These are phyloP conservation scores for Rhagoletis zephyria DNA, from an alignment of 1,140 invertebrate genomes.

Conservation along the genomic window DNA sequence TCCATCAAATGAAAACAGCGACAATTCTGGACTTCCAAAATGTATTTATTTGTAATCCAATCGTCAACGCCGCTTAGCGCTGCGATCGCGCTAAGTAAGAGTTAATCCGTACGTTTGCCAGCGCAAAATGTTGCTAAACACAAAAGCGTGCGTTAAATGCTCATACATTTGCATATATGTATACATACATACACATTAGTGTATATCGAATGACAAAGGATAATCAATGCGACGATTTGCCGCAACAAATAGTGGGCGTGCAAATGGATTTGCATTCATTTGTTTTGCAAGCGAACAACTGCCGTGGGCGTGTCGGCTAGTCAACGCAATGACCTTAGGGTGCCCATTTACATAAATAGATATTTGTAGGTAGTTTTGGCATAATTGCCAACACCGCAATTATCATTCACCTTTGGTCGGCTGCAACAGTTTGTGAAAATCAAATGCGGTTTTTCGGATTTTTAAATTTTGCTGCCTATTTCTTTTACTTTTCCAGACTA, in stretches of 20 bases:
- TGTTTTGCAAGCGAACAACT: neutral
- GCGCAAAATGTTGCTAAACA: conserved; percentile 60
- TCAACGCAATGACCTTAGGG: too few relatives aligned
- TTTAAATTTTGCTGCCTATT: neutral
- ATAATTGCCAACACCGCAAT: conserved; percentile 37
- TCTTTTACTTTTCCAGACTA: neutral
- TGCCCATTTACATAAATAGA: neutral
- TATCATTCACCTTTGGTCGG: neutral
- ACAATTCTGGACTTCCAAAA: conserved; percentile 38
- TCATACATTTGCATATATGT: neutral
- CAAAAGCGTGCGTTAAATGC: conserved; percentile 60
- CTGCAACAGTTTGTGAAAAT: neutral
- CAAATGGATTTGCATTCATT: conserved; percentile 47
- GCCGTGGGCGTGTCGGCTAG: too few relatives aligned
- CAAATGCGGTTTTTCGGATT: conserved; percentile 27
- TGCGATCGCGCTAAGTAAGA: conserved; percentile 28
- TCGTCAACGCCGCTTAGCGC: conserved; percentile 62
- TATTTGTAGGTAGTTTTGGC: neutral
- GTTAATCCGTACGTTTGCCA: conserved; percentile 62
- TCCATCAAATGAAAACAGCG: neutral
- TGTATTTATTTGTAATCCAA: conserved; percentile 60
- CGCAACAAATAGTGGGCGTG: conserved; percentile 54
- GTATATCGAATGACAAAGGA: neutral
- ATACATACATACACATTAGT: neutral
- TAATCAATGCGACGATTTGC: conserved; percentile 59